Base-by-base conservation (phyloP, 2,888 invertebrate species). In the Abrostola triplasia region DNA sequence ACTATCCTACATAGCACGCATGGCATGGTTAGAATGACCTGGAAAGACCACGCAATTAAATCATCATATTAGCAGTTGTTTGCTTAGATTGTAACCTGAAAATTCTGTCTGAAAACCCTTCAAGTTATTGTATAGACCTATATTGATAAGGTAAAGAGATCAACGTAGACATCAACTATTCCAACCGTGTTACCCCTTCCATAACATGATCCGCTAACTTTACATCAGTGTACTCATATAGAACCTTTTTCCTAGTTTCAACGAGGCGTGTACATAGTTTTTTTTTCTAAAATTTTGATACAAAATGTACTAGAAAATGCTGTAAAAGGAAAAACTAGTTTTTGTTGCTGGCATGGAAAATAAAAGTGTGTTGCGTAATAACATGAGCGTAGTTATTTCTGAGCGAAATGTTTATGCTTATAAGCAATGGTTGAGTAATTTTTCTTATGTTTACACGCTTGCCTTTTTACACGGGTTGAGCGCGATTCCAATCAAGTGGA, bases 401-500 rank as follows among this genome's bases (percentile, higher is more conserved):
- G 38, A 38, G 35, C 35, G 38, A 47, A 58, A 58, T 58, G 50
- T 13, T 71, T 60, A 66, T 76, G 76, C 76, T 71, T 60, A 65
- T 76, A 76, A 64, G 56, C 49, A 70, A 57, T 58, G 67, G 58
- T 58, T 12, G 60, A 58, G 77, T 60, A 60, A 71, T 76, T 71
- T 72, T 76, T 57, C 73, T 71, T 76, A 40, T 59, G 56, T 60
- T 72, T 55, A 58, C 73, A 76, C 67, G 52, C 58, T 71, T 56
- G 57, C 51, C 51, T 66, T 71, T 76, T 72, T 55, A 36, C 77
- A 72, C 67, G 55, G 54, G 42, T 52, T 76, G 76, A 76, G 53
- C 71, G 72, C 54, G 60, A 72, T 72, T 76, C 77, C 67, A 72
- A 72, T 72, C 72, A 72, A 76, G 48, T 51, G 51, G 59, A 72